Evolutionary conservation across 2,797 vertebrate genomes (phyloP).

Genomic region (Acipenser oxyrinchus): DNA sequence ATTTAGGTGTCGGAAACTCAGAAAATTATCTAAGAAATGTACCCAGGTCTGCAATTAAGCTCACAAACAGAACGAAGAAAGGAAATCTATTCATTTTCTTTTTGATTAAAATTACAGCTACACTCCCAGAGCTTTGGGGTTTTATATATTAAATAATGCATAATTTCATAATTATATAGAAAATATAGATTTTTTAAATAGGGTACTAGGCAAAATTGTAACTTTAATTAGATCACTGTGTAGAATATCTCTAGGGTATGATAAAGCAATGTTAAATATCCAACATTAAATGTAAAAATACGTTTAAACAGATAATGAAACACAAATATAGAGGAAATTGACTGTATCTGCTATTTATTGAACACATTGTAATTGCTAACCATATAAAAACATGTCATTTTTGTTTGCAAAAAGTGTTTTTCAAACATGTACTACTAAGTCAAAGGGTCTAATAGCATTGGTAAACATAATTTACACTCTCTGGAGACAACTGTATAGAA

Average conservation of each 20-base stretch:
- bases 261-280: slow-evolving; percentile 72
- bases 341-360: slow-evolving; percentile 51
- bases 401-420: background rate
- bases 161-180: slow-evolving; percentile 76
- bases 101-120: slow-evolving; percentile 70
- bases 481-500: no score
- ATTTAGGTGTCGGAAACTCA: slow-evolving; percentile 49
- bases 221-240: slow-evolving; percentile 71
- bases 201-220: slow-evolving; percentile 60
- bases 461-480: no score
- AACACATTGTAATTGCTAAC: slow-evolving; percentile 48
- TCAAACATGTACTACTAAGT: no score
- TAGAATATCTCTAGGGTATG: slow-evolving; percentile 71
- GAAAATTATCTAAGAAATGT: slow-evolving; percentile 49
- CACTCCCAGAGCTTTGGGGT: slow-evolving; percentile 64
- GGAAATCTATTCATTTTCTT: slow-evolving; percentile 66
- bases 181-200: slow-evolving; percentile 74
- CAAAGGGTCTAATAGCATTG: no score
- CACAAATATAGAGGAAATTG: slow-evolving; percentile 63
- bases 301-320: slow-evolving; percentile 71
- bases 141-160: slow-evolving; percentile 74
- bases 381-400: slow-evolving; percentile 24
- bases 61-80: slow-evolving; percentile 59
- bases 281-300: slow-evolving; percentile 62
- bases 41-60: slow-evolving; percentile 55